Evolutionary conservation across 1,140 invertebrate genomes (phyloP).

Genomic region (Drosophila burlai): DNA sequence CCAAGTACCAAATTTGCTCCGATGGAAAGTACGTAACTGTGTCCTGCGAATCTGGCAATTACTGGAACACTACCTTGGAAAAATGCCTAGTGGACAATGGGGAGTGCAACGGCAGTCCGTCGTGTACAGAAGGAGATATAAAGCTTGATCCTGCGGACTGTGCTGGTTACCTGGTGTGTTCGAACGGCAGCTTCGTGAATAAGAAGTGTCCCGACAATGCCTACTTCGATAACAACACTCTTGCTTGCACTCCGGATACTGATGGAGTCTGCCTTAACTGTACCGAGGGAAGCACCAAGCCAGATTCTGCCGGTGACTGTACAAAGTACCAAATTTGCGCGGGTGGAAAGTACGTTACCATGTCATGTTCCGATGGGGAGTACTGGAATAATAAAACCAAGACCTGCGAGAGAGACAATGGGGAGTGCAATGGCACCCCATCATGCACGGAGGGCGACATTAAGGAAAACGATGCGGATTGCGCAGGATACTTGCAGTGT

Average conservation of each 20-base stretch:
- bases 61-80: background rate
- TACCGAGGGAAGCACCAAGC: slow-evolving; percentile 11
- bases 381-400: slow-evolving; percentile 30
- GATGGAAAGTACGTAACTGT: slow-evolving; percentile 12
- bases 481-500: slow-evolving; percentile 57
- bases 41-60: no score
- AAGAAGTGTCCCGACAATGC: background rate
- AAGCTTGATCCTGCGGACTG: slow-evolving; percentile 18
- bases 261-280: slow-evolving; percentile 32
- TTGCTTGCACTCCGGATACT: slow-evolving; percentile 2
- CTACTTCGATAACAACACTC: background rate
- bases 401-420: slow-evolving; percentile 30
- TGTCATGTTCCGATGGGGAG: slow-evolving; percentile 6
- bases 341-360: slow-evolving; percentile 20
- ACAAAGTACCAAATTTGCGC: slow-evolving; percentile 34
- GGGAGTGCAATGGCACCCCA: slow-evolving; percentile 31
- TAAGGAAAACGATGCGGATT: slow-evolving; percentile 26
- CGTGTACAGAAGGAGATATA: background rate
- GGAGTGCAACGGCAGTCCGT: slow-evolving; percentile 30
- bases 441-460: slow-evolving; percentile 24
- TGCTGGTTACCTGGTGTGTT: slow-evolving; percentile 20
- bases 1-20: slow-evolving; percentile 27
- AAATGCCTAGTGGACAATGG: slow-evolving; percentile 12
- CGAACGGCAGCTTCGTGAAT: slow-evolving; percentile 5
- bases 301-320: slow-evolving; percentile 22